Percentiles rank a stretch among this genome's conserved stretches.
These are phyloP conservation scores for Enteromius argenteus DNA, from an alignment of 2,797 vertebrate species.

Conservation along the genomic window DNA sequence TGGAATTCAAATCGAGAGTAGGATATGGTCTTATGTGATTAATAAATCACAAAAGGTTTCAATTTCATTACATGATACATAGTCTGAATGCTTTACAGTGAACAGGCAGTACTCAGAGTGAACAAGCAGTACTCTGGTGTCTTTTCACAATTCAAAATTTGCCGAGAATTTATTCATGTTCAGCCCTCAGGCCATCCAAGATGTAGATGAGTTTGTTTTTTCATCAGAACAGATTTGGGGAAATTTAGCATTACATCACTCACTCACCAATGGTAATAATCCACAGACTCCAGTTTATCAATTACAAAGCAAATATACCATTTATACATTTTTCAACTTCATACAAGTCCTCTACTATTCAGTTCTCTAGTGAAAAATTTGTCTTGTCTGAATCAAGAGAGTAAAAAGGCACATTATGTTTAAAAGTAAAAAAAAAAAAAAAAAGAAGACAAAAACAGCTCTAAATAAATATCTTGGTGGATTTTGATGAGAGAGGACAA, in stretches of 20 bases:
- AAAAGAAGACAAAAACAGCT: background rate
- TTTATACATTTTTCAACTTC: background rate
- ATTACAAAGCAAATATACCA: background rate
- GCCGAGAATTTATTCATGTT: background rate
- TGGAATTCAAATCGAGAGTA: background rate
- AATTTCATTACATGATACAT: conserved; percentile 4
- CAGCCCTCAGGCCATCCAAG: background rate
- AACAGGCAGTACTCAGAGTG: background rate
- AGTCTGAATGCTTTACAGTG: background rate
- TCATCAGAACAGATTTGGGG: background rate
- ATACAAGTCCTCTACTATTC: background rate
- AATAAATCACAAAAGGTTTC: background rate
- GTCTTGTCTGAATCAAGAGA: background rate
- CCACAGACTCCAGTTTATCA: background rate
- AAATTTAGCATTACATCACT: background rate
- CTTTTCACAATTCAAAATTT: background rate
- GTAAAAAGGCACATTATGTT: background rate
- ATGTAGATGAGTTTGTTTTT: background rate
- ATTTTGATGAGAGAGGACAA: background rate
- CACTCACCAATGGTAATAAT: background rate
- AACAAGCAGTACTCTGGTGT: background rate
- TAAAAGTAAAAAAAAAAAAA: background rate
- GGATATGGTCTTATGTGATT: background rate
- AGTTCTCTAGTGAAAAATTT: background rate
- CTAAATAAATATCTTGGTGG: background rate